Evolutionary conservation across 2,888 invertebrate species (phyloP).

Genomic region (Bembecia ichneumoniformis): DNA sequence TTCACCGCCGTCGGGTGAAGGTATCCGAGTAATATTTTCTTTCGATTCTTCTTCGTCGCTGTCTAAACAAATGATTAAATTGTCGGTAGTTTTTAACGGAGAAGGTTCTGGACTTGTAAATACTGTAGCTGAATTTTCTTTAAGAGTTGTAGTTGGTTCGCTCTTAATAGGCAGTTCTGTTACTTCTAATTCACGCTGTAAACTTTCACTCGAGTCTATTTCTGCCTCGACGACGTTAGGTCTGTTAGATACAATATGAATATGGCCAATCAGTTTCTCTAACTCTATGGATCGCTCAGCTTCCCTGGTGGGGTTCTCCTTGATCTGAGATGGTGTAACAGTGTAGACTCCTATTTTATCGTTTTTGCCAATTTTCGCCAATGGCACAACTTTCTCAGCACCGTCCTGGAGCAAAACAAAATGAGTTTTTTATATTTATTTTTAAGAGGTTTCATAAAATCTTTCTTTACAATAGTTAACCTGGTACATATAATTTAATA

Average conservation of each 20-base stretch:
- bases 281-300: slow-evolving; percentile 55
- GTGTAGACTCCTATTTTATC: slow-evolving; percentile 23
- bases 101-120: background rate
- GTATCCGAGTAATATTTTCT: slow-evolving; percentile 22
- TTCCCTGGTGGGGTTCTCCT: slow-evolving; percentile 45
- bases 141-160: background rate
- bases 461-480: too few species aligned
- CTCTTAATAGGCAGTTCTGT: background rate
- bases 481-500: too few species aligned
- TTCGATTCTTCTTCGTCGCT: slow-evolving; percentile 48
- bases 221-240: slow-evolving; percentile 4
- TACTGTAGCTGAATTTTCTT: background rate
- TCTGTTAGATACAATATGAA: slow-evolving; percentile 19
- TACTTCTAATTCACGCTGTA: too few species aligned
- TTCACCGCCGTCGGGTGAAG: background rate
- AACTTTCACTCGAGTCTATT: background rate
- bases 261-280: slow-evolving; percentile 47
- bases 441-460: too few species aligned
- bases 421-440: background rate
- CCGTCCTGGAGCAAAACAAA: slow-evolving; percentile 41
- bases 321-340: slow-evolving; percentile 18
- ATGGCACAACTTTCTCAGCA: slow-evolving; percentile 41
- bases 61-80: slow-evolving; percentile 38
- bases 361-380: slow-evolving; percentile 42
- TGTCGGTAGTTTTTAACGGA: background rate